Evolutionary conservation across 2,888 invertebrate genomes (phyloP), one percentile per base, ranked within the genome.

Genomic region (Prosopocoilus inquinatus): DNA sequence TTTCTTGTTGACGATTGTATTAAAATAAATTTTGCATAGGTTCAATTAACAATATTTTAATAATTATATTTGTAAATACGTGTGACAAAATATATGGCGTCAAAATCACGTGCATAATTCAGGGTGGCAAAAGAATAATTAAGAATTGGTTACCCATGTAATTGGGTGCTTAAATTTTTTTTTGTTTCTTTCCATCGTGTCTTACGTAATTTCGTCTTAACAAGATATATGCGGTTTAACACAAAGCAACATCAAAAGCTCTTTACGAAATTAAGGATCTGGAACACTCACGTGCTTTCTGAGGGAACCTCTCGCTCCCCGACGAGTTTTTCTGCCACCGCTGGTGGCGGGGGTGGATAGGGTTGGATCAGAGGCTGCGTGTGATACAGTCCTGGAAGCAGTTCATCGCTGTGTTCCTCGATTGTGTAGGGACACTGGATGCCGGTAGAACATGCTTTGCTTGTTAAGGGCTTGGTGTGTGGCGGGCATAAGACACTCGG

Each of bases 371-470:
- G 75, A 0, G 86, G 85, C 60, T 86, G 84, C 0, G 85, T 84
- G 70, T 86, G 84, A 67, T 84, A 84, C 1, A 83, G 78, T 0
- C 83, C 82, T 1, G 82, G 83, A 1, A 84, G 78, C 0, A 84
- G 71, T 39, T 83, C 84, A 65, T 84, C 84, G 58, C 81, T 81
- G 45, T 81, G 81, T 43, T 83, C 83, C 43, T 55, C 64, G 63
- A 61, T 63, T 57, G 61, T 58, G 65, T 64, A 67, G 2, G 87
- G 84, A 67, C 92, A 91, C 64, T 83, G 83, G 67, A 88, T 85
- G 53, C 88, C 89, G 9, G 89, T 86, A 44, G 86, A 85, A 70
- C 93, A 93, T 34, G 87, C 81, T 67, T 89, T 84, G 35, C 87
- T 85, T 59, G 84, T 82, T 53, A 83, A 81, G 0, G 92, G 93